Base-by-base conservation (phyloP, 2,888 invertebrate species). In the Spicauda simplicius region DNA sequence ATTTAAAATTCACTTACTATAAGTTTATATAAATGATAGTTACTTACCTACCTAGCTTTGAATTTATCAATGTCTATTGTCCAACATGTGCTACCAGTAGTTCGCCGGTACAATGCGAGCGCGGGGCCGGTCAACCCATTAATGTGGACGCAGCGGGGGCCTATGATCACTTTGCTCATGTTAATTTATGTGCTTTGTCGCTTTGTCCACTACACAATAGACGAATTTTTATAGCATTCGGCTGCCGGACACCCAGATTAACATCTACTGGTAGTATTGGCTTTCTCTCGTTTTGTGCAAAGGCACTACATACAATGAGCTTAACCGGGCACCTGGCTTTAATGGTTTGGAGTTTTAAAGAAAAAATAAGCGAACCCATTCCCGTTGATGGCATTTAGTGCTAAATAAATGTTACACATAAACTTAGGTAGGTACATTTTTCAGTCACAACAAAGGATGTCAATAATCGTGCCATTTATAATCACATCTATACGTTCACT, bases 131-230 rank as follows among this genome's bases (percentile, higher is more conserved):
- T 85, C 90, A 93, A 92, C 93, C 92, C 93, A 93, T 93, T 93
- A 92, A 86, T 78, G 77, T 71, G 78, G 70, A 64, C 79, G 72
- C 75, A 87, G 72, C 92, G 86, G 92, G 90, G 81, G 87, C 83
- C 90, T 90, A 87, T 90, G 91, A 93, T 93, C 91, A 91, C 91
- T 90, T 87, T 86, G 89, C 91, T 87, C 84, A 86, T 86, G 88
- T 88, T 92, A 92, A 93, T 93, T 93, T 93, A 92, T 92, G 92
- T 92, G 84, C 87, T 91, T 91, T 92, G 92, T 90, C 78, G 85
- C 84, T 80, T 91, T 92, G 90, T 92, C 80, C 85, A 76, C 71
- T 73, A 62, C 70, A 90, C 89, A 90, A 90, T 84, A 71, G 83
- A 63, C 75, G 73, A 84, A 88, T 90, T 92, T 65, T 92, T 92